phyloP scores from a whole-genome alignment of 2,888 invertebrate species.

The Agriopis aurantiaria region DNA sequence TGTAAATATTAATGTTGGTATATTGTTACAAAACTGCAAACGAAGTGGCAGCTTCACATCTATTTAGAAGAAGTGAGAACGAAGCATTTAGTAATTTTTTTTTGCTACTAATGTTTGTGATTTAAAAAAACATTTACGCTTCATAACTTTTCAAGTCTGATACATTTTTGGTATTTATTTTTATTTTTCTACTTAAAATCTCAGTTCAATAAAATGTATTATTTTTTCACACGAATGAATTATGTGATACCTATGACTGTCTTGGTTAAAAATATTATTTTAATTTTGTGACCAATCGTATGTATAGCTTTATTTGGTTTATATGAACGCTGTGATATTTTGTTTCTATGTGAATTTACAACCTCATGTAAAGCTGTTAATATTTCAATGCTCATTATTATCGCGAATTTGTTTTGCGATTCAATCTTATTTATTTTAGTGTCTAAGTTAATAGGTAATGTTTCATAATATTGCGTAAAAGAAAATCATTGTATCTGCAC shows the following conservation, averaged over 20 bases:
- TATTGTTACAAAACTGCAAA: neutral
- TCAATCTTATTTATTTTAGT: conserved; percentile 34
- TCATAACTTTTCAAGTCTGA: conserved; percentile 15
- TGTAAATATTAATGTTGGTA: conserved; percentile 48
- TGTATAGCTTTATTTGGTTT: conserved; percentile 11
- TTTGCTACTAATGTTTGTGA: neutral
- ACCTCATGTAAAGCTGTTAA: conserved; percentile 11
- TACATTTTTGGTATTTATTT: conserved; percentile 5
- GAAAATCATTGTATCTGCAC: conserved; percentile 23
- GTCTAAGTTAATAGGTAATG: conserved; percentile 18
- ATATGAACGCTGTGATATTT: conserved; percentile 51
- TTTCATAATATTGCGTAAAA: conserved; percentile 14
- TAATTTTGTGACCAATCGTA: neutral
- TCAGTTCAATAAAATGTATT: neutral
- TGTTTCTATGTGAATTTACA: conserved; percentile 37
- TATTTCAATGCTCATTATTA: conserved; percentile 33
- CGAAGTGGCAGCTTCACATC: neutral
- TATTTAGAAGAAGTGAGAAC: neutral
- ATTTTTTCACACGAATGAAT: neutral
- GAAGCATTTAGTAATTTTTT: neutral
- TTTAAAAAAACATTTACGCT: conserved; percentile 1
- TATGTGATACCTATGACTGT: conserved; percentile 3
- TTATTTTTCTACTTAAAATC: neutral
- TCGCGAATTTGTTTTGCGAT: conserved; percentile 32
- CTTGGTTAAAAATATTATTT: conserved; percentile 11